Conservation (phyloP, 1,140 invertebrate genomes). For the Cydia splendana region DNA sequence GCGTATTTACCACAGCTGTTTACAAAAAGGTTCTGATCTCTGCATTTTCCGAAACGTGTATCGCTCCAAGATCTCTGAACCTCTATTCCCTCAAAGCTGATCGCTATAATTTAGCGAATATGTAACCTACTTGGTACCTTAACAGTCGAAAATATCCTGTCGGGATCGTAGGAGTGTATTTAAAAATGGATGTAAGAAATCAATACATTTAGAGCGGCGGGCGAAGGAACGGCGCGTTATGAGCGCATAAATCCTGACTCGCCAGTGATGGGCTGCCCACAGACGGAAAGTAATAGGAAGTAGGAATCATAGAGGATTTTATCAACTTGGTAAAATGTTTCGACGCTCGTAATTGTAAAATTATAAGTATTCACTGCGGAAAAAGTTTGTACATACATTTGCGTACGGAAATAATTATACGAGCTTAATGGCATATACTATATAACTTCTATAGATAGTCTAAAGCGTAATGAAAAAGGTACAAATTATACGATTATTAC, state of each 20-base stretch:
- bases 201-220: conserved; percentile 66
- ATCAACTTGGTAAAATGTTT: neutral
- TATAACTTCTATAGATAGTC: neutral
- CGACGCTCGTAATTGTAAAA: neutral
- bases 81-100: neutral
- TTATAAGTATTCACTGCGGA: neutral
- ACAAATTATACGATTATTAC: too few relatives aligned
- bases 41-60: neutral
- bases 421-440: too few relatives aligned
- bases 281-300: neutral
- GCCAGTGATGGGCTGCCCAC: conserved; percentile 11
- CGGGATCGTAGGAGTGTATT: conserved; percentile 43
- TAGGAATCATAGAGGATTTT: neutral
- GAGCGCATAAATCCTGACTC: conserved; percentile 66
- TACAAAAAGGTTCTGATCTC: neutral
- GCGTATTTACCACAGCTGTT: neutral
- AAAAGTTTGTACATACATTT: neutral
- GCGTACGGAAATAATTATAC: too few relatives aligned
- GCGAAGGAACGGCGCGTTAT: conserved; percentile 63
- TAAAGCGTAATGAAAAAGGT: neutral
- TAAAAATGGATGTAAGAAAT: conserved; percentile 73
- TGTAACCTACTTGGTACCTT: conserved; percentile 28
- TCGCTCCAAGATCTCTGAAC: neutral
- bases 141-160: conserved; percentile 28
- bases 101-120: conserved; percentile 28